A percentile compares a stretch with the other conserved stretches of the same genome.
Evolutionary conservation across 2,888 invertebrate species (phyloP).

Genomic region (Sphaeridia pumilis): DNA sequence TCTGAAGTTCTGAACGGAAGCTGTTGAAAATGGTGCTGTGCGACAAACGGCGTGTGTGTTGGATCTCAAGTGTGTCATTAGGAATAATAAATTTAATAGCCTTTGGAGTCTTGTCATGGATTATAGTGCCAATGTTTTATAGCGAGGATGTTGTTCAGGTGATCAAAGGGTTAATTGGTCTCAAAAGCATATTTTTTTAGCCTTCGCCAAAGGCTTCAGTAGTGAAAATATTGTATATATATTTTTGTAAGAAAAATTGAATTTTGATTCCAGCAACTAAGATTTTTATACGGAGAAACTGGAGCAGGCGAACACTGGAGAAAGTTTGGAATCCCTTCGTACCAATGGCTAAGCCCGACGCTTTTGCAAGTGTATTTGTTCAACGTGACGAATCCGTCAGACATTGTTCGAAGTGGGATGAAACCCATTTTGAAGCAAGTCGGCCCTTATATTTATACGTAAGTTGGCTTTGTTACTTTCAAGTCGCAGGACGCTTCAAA

Average conservation of each 20-base stretch:
- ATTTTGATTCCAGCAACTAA: background rate
- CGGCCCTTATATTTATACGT: conserved; percentile 15
- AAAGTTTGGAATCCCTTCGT: conserved; percentile 9
- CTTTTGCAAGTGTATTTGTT: conserved; percentile 7
- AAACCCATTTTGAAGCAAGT: conserved; percentile 12
- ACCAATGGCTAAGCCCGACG: background rate
- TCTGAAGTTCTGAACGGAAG: too few relatives aligned
- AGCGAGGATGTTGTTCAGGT: conserved; percentile 11
- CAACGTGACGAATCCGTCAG: conserved; percentile 12
- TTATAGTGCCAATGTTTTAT: conserved; percentile 6
- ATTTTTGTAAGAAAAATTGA: too few relatives aligned
- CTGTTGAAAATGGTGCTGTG: too few relatives aligned
- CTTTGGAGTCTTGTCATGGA: background rate
- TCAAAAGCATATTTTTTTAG: too few relatives aligned
- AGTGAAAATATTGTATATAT: too few relatives aligned
- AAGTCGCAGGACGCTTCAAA: too few relatives aligned
- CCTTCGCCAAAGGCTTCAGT: too few relatives aligned
- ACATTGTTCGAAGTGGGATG: conserved; percentile 2
- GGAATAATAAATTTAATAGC: background rate
- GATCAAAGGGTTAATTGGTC: too few relatives aligned
- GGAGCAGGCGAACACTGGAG: conserved; percentile 10
- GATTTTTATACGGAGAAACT: conserved; percentile 6
- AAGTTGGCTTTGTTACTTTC: too few relatives aligned
- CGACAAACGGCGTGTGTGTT: background rate
- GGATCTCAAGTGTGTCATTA: background rate